phyloP scores from a whole-genome alignment of 2,113 vertebrate species.

The Todiramphus chloris region DNA sequence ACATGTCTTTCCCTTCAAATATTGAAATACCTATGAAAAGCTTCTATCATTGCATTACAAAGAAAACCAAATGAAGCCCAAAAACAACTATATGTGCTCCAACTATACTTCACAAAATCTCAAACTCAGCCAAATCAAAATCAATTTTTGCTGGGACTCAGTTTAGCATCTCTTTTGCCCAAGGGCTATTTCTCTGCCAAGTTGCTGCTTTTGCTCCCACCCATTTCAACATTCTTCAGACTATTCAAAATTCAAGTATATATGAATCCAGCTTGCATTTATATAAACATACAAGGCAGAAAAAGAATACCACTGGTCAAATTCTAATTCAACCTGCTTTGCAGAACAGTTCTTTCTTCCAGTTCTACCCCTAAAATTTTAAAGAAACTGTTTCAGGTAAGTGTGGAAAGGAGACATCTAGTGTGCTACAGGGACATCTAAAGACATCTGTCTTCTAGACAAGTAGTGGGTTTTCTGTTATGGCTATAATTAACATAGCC shows the following conservation, averaged over 20 bases:
- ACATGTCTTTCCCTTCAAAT: not conserved
- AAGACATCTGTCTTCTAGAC: not conserved
- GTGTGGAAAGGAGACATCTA: not conserved
- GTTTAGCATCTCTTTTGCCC: conserved; percentile 59
- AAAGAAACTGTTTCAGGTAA: not conserved
- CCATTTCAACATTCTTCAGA: conserved; percentile 47
- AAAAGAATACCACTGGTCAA: not conserved
- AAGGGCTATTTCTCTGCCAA: conserved; percentile 58
- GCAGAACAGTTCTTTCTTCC: not conserved
- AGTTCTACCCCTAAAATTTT: not conserved
- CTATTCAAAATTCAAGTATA: conserved; percentile 6
- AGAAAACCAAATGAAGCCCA: conserved; percentile 25
- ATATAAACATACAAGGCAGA: not conserved
- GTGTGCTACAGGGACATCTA: not conserved
- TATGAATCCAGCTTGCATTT: not conserved
- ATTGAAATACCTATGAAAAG: conserved; percentile 30
- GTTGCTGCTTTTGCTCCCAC: conserved; percentile 41
- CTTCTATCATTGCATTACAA: conserved; percentile 23
- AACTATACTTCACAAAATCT: not conserved
- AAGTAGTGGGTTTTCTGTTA: not conserved
- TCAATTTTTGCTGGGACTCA: conserved; percentile 53
- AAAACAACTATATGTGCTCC: conserved; percentile 20
- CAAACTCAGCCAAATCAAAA: conserved; percentile 55
- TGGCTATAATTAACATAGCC: not conserved
- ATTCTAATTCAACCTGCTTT: not conserved